Conservation (phyloP, 1,140 invertebrate species). For the Drosophila nannoptera region DNA sequence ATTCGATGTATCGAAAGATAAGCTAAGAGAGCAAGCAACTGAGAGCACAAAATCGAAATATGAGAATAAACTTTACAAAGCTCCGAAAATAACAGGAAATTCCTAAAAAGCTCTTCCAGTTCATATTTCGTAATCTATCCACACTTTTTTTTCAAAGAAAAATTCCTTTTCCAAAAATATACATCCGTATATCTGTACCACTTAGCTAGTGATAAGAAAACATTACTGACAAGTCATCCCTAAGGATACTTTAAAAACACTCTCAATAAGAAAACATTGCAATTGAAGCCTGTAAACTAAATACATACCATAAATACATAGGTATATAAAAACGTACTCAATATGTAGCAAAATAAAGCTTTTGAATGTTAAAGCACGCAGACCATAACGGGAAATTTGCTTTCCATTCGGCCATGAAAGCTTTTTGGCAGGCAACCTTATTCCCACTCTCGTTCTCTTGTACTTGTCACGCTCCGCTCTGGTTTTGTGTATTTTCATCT, state of each 20-base stretch:
- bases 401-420: not conserved
- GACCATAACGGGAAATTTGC: conserved; percentile 36
- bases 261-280: too few species aligned
- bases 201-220: too few species aligned
- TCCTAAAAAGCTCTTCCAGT: conserved; percentile 6
- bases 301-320: not conserved
- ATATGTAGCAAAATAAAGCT: not conserved
- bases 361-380: conserved; percentile 4
- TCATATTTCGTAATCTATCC: too few species aligned
- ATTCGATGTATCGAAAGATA: not conserved
- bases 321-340: not conserved
- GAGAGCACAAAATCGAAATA: not conserved
- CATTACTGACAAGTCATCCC: too few species aligned
- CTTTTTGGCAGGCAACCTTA: too few species aligned
- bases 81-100: conserved; percentile 34
- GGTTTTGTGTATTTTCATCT: not conserved
- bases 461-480: not conserved
- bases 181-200: too few species aligned
- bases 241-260: too few species aligned
- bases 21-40: not conserved
- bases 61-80: conserved; percentile 1
- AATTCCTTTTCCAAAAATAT: too few species aligned
- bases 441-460: not conserved
- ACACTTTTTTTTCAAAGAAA: too few species aligned
- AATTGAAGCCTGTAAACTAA: too few species aligned